Evolutionary conservation across 2,113 vertebrate species (phyloP).

Genomic region (Blennius ocellaris): DNA sequence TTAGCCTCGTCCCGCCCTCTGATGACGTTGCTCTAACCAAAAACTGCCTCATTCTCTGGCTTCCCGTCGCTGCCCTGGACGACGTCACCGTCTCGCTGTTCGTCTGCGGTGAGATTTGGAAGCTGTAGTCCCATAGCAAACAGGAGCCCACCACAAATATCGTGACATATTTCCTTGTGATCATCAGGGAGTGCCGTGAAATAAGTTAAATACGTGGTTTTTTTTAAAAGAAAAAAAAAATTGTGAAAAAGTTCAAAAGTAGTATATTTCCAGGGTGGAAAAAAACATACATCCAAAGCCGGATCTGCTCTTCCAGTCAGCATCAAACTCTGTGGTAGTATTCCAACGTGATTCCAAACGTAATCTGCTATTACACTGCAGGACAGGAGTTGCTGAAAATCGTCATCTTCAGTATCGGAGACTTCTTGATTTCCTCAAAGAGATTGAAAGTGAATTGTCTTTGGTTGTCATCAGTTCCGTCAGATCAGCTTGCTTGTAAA

Average conservation of each 20-base stretch:
- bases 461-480: too few species aligned
- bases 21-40: background rate
- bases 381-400: too few species aligned
- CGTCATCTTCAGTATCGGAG: too few species aligned
- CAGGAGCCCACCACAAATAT: slow-evolving; percentile 91
- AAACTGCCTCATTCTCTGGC: background rate
- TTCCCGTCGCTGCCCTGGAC: background rate
- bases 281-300: slow-evolving; percentile 16
- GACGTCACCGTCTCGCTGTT: slow-evolving; percentile 23
- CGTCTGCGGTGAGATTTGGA: slow-evolving; percentile 83
- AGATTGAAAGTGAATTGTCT: too few species aligned
- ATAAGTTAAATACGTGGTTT: background rate
- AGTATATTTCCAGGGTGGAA: slow-evolving; percentile 26
- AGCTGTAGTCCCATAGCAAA: slow-evolving; percentile 91
- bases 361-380: background rate
- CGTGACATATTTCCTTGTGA: slow-evolving; percentile 91
- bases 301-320: background rate
- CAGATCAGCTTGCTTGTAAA: too few species aligned
- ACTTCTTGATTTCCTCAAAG: too few species aligned
- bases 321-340: slow-evolving; percentile 6
- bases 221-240: background rate
- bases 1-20: slow-evolving; percentile 3
- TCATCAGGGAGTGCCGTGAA: slow-evolving; percentile 87
- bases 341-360: slow-evolving; percentile 6
- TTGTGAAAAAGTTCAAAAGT: background rate